phyloP scores from a whole-genome alignment of 2,797 vertebrate genomes.

The Scleropages formosus region DNA sequence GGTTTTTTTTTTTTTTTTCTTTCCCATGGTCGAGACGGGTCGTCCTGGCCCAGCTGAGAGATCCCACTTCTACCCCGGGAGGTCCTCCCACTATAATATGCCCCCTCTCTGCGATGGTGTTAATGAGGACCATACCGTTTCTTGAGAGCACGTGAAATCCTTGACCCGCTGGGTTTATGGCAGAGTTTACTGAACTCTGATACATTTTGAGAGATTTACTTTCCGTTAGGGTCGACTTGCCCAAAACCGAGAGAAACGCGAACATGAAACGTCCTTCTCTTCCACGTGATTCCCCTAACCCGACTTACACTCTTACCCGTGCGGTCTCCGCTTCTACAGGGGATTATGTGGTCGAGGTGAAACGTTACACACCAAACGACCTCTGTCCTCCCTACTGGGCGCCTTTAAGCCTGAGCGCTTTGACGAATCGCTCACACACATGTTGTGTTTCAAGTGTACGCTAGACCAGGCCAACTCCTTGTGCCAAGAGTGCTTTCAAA shows the following conservation, averaged over 20 bases:
- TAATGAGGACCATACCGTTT: slow-evolving; percentile 31
- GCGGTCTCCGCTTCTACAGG: background rate
- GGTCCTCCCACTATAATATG: background rate
- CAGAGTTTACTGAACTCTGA: slow-evolving; percentile 31
- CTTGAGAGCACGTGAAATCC: slow-evolving; percentile 29
- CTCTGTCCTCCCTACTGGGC: slow-evolving; percentile 47
- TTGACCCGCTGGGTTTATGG: slow-evolving; percentile 20
- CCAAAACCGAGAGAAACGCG: background rate
- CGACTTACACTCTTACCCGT: background rate
- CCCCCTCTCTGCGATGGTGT: background rate
- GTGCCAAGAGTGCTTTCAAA: slow-evolving; percentile 25
- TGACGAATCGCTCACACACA: slow-evolving; percentile 50
- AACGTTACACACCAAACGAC: background rate
- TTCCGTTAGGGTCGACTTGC: slow-evolving; percentile 29
- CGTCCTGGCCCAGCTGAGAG: background rate
- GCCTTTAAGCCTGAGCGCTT: slow-evolving; percentile 46
- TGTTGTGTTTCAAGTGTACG: slow-evolving; percentile 32
- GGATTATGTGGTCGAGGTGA: slow-evolving; percentile 7
- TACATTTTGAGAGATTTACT: slow-evolving; percentile 33
- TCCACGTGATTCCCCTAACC: background rate
- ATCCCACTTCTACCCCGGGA: background rate
- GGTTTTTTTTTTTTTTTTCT: slow-evolving; percentile 9
- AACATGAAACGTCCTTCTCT: background rate
- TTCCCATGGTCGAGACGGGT: background rate
- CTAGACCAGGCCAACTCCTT: background rate